Base-by-base conservation (phyloP, 2,888 invertebrate species). In the Ischnus inquisitorius region DNA sequence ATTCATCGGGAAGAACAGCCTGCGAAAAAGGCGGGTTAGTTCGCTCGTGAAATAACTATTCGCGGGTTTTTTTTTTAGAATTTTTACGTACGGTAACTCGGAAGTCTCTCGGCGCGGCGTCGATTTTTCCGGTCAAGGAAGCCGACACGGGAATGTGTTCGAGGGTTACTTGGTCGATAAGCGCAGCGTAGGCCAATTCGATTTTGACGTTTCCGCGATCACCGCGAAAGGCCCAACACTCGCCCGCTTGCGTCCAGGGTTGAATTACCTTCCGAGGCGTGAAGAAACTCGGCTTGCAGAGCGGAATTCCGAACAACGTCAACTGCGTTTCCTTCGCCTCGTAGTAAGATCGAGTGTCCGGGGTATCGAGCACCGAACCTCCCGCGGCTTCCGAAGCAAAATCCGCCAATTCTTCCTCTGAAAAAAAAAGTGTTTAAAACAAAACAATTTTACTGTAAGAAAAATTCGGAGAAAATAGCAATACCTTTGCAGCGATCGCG, bases 211-310 rank as follows among this genome's bases (percentile, higher is more conserved):
- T 91, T 5, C 95, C 95, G 39, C 92, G 87, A 12, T 91, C 88
- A 14, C 95, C 95, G 81, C 93, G 94, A 90, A 96, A 95, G 5
- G 95, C 94, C 95, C 95, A 96, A 90, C 96, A 96, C 89, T 95
- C 94, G 34, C 96, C 96, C 22, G 95, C 88, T 87, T 92, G 87
- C 5, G 86, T 89, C 92, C 92, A 92, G 46, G 92, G 90, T 86
- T 91, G 91, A 75, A 92, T 90, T 8, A 92, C 86, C 89, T 91
- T 90, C 12, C 91, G 88, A 8, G 92, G 92, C n/a, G 90, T 90
- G 46, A 89, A 88, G 76, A 88, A 87, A 87, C 87, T 87, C 12
- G 88, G 84, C 69, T 85, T 89, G 88, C 91, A 92, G 54, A 92
- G 75, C 2, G 91, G 89, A 54, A 92, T 87, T 4, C 92, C 92